Evolutionary conservation across 2,113 vertebrate genomes (phyloP).

Genomic region (Tauraco erythrolophus): DNA sequence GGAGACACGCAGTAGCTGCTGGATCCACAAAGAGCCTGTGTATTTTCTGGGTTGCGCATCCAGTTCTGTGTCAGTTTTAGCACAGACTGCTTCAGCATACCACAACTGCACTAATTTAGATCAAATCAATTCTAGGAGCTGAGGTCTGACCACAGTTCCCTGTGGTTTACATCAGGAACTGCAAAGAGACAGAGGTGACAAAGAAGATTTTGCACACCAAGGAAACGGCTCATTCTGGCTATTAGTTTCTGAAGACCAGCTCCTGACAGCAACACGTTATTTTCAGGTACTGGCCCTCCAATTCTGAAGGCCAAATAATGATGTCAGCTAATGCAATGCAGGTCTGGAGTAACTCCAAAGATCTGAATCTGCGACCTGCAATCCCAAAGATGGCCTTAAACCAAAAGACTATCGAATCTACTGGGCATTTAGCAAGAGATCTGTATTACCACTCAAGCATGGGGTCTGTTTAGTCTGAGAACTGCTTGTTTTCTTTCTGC

Average conservation of each 20-base stretch:
- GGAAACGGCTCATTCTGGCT: background rate
- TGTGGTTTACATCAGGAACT: background rate
- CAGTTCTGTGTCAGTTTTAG: background rate
- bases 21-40: background rate
- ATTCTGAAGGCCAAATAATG: background rate
- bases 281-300: background rate
- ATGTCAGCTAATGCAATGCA: background rate
- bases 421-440: slow-evolving; percentile 17
- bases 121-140: background rate
- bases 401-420: background rate
- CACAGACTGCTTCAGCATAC: background rate
- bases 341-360: slow-evolving; percentile 6
- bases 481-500: slow-evolving; percentile 69
- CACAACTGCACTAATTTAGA: background rate
- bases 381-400: background rate
- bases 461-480: slow-evolving; percentile 72
- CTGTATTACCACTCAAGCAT: slow-evolving; percentile 13
- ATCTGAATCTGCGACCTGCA: background rate
- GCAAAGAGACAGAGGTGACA: background rate
- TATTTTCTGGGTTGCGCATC: background rate
- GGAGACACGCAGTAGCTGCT: background rate
- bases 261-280: background rate
- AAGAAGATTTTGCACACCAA: background rate
- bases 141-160: background rate
- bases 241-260: background rate